phyloP scores from a whole-genome alignment of 1,140 invertebrate genomes.

The Camponotus vicinus region DNA sequence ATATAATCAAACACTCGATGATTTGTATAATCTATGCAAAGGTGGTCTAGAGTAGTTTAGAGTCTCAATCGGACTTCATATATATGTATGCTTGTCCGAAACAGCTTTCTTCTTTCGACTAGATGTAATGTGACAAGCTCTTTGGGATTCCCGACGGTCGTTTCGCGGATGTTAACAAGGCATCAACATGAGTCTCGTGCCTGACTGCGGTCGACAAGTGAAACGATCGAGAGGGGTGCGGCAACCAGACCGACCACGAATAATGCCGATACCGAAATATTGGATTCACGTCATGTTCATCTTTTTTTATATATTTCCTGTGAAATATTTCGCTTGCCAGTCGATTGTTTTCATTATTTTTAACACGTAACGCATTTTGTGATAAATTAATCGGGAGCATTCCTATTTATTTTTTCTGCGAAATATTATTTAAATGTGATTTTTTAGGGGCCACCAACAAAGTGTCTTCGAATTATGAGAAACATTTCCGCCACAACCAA shows the following conservation, averaged over 20 bases:
- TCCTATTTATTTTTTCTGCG: not conserved
- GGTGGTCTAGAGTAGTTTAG: not conserved
- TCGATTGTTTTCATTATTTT: not conserved
- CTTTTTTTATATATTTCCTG: slow-evolving; percentile 44
- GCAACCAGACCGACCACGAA: slow-evolving; percentile 58
- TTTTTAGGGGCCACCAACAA: not conserved
- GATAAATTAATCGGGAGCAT: not conserved
- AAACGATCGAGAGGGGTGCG: slow-evolving; percentile 72
- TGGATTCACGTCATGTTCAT: slow-evolving; percentile 72
- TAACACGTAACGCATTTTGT: not conserved
- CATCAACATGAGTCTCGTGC: slow-evolving; percentile 84
- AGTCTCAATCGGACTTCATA: slow-evolving; percentile 39
- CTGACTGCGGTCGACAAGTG: slow-evolving; percentile 78
- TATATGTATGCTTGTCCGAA: slow-evolving; percentile 48
- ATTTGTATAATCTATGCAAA: slow-evolving; percentile 18
- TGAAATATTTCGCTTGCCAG: not conserved
- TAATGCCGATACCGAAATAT: slow-evolving; percentile 67
- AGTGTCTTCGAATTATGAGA: slow-evolving; percentile 67
- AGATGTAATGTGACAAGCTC: slow-evolving; percentile 81
- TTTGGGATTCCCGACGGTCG: slow-evolving; percentile 84
- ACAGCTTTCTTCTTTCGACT: slow-evolving; percentile 59
- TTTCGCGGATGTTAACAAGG: slow-evolving; percentile 86
- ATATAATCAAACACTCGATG: not conserved
- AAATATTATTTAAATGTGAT: not conserved
- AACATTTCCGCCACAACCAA: slow-evolving; percentile 75